Percentiles rank a stretch among this genome's conserved stretches.
phyloP scores from a whole-genome alignment of 2,113 vertebrate species.

The Micromys minutus region DNA sequence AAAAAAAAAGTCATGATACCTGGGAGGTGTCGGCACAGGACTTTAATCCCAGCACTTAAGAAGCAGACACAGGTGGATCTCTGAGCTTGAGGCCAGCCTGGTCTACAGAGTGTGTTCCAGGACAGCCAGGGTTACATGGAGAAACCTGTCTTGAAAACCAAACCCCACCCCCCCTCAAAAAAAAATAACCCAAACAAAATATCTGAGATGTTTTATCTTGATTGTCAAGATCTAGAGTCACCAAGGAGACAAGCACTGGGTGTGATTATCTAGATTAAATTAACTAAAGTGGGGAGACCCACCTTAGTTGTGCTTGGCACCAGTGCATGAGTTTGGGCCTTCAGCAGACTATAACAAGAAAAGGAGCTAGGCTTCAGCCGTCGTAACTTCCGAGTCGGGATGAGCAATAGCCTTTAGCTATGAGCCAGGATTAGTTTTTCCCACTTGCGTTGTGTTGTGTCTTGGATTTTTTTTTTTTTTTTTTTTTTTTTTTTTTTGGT shows the following conservation, averaged over 20 bases:
- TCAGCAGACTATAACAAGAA: accelerated
- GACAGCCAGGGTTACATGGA: too few relatives aligned
- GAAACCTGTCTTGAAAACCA: too few relatives aligned
- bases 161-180: accelerated
- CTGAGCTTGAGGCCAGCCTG: too few relatives aligned
- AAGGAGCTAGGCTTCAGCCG: not conserved
- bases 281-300: not conserved
- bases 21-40: too few relatives aligned
- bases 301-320: not conserved
- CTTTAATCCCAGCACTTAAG: too few relatives aligned
- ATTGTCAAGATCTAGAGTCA: not conserved
- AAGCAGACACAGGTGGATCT: too few relatives aligned
- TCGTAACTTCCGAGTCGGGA: not conserved
- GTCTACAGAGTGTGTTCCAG: too few relatives aligned
- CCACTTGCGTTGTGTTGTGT: too few relatives aligned
- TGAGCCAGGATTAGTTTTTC: not conserved
- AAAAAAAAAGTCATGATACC: not conserved
- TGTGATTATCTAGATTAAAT: not conserved
- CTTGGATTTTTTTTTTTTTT: not conserved
- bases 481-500: too few relatives aligned
- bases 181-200: not conserved
- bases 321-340: not conserved
- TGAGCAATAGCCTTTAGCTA: not conserved
- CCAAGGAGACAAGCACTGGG: not conserved
- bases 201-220: not conserved